Conservation (phyloP, 2,113 vertebrate genomes). For the Rhabdornis inornatus region DNA sequence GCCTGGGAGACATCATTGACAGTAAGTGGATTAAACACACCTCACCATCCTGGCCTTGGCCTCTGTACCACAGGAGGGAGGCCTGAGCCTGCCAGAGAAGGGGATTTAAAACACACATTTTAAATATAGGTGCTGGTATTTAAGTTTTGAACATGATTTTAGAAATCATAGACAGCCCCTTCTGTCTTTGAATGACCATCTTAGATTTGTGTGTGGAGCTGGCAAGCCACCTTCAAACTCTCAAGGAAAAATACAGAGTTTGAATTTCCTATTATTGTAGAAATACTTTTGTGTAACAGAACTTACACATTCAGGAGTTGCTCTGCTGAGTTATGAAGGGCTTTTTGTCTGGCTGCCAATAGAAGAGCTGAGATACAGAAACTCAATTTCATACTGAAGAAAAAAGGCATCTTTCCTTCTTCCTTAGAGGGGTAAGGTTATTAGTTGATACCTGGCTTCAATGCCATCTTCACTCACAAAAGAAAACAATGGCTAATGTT, state of each 20-base stretch:
- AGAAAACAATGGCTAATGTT: not conserved
- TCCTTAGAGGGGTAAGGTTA: not conserved
- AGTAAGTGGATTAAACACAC: slow-evolving; percentile 81
- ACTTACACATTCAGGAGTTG: not conserved
- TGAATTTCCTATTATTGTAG: not conserved
- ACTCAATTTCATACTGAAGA: not conserved
- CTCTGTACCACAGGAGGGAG: not conserved
- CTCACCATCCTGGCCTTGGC: not conserved
- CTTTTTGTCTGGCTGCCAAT: not conserved
- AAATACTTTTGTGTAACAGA: not conserved
- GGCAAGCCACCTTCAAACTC: not conserved
- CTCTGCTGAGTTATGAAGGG: not conserved
- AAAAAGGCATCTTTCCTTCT: not conserved
- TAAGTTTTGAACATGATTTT: not conserved
- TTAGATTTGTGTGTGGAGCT: not conserved
- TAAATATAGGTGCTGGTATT: not conserved
- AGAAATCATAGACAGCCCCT: not conserved
- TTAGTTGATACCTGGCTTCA: slow-evolving; percentile 1
- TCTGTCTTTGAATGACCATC: not conserved
- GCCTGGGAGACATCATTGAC: slow-evolving; percentile 96
- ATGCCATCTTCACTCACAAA: not conserved
- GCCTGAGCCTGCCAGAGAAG: not conserved
- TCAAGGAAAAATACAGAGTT: not conserved
- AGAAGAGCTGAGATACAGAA: not conserved
- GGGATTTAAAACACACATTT: not conserved